Base-by-base conservation (phyloP, 2,888 invertebrate species). In the Orthosia incerta region DNA sequence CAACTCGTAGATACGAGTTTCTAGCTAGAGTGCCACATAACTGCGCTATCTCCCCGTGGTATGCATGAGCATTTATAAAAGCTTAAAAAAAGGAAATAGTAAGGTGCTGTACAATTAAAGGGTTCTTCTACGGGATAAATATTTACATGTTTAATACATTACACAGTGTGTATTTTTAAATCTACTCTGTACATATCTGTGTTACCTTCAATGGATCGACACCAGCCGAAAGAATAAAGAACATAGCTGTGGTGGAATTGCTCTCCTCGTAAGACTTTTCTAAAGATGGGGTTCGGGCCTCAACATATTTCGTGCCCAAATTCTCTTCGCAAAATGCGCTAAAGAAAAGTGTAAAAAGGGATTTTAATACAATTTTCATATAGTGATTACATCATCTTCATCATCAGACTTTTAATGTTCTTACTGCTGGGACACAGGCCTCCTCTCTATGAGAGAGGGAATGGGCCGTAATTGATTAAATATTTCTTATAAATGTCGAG, bases 221-320 rank as follows among this genome's bases (percentile, higher is more conserved):
- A 61, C 99, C 99, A 0, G 99, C 98, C 0, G 99, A 99, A 4
- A 99, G 96, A 83, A 99, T 99, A 93, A 99, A 99, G 95, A 99
- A 99, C 80, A 99, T 97, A 0, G 99, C 98, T 0, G 99, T 99
- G 15, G 97, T 97, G 5, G 98, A 97, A 79, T 98, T 98, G 51
- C 98, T 98, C 93, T 99, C 99, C 91, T 98, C 97, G 90, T 97
- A 99, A 0, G 99, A 99, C 90, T 98, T 98, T 3, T 98, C 97
- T 90, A 99, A 98, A 57, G 98, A 97, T n/a, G 98, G 97, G 5
- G 97, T 97, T 80, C 98, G 97, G 0, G 98, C 97, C 89, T 98
- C 98, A 39, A 98, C 97, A 91, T 98, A 99, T 91, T 98, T 98
- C 0, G 97, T 94, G 0, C 99, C 99, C 59, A 99, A 94, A 91